Evolutionary conservation across 2,797 vertebrate genomes (phyloP), one percentile per base, ranked within the genome.

Genomic region (Catostomus latipinnis): DNA sequence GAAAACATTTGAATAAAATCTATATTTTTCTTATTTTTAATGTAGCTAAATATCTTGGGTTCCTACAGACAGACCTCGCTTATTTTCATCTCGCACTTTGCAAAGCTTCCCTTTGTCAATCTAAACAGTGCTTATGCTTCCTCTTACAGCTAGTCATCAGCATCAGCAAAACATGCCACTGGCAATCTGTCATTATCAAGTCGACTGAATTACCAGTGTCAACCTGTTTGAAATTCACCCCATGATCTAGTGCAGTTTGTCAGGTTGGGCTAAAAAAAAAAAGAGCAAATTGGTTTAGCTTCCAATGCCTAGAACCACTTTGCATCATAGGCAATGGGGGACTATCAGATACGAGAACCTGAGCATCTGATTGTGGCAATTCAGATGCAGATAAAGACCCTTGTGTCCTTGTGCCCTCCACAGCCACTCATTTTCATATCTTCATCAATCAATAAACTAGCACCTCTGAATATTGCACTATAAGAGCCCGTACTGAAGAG

Each of bases 361-460:
- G 48, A 86, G 56, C 16, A 79, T 88, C 77, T 81, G 85, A 88
- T 83, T 81, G 79, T 72, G 74, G 61, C 9, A 50, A 58, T 57
- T 61, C 74, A 83, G 80, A 76, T 85, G 52, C 72, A 80, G 80
- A 89, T 78, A 85, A 86, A 88, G 75, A 82, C 84, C 81, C 74
- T 52, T 74, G 78, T 86, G 89, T 88, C 78, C 83, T 88, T 85
- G 75, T 85, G 85, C 49, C 13, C 84, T 67, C n/a, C 67, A 48
- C 50, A 73, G 71, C 76, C 66, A 78, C 90, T 89, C 87, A 86
- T 90, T 91, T 92, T 85, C 88, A 90, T 89, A 87, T 89, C 86
- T 90, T 92, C 88, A 90, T 93, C 90, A 91, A 91, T 94, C 90
- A 92, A 87, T 89, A 81, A 88, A 86, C 73, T 84, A 62, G 79